Base-by-base conservation (phyloP, 2,113 vertebrate genomes). In the Aramus guarauna region DNA sequence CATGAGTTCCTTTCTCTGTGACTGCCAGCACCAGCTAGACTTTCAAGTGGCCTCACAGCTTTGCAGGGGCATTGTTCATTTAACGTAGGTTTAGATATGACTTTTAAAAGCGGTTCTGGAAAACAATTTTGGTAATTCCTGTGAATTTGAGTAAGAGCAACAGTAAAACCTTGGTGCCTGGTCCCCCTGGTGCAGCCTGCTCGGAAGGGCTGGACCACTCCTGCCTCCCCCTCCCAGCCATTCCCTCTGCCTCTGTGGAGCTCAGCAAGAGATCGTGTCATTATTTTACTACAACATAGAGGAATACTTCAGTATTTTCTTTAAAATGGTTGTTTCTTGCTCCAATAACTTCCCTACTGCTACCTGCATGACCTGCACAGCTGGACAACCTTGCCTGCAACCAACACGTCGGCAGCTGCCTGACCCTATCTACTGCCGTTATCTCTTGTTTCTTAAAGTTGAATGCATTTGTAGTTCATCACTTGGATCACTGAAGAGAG, bases 131-230 rank as follows among this genome's bases (percentile, higher is more conserved):
- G 36, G 73, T 41, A 37, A 9, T 55, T 76, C 43, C 20, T 11
- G 9, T 73, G 62, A 37, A 43, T 83, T 76, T 64, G 19, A 2
- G 5, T 4, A 53, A 29, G 41, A 56, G 60, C 37, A 75, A 21
- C 15, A 43, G 37, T 24, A 71, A 18, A 63, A 63, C 29, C 0
- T 0, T 0, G 0, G 39, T 58, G 75, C 48, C 2, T 0, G 4
- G 58, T 41, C 15, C 19, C 2, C 0, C 17, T 2, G 4, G 19
- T 27, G 63, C 58, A 78, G 80, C 36, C 32, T 23, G 27, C 34
- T 73, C 0, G 1, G 68, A 21, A 62, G 30, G 56, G 12, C 56
- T 63, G 63, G 36, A 37, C 13, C 23, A 9, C 8, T n/a, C 39
- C 24, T 41, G 29, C 13, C 16, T 71, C 37, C 34, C 39, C 16